Conservation (phyloP, 2,797 vertebrate species). For the Pseudotriccus pelzelni region DNA sequence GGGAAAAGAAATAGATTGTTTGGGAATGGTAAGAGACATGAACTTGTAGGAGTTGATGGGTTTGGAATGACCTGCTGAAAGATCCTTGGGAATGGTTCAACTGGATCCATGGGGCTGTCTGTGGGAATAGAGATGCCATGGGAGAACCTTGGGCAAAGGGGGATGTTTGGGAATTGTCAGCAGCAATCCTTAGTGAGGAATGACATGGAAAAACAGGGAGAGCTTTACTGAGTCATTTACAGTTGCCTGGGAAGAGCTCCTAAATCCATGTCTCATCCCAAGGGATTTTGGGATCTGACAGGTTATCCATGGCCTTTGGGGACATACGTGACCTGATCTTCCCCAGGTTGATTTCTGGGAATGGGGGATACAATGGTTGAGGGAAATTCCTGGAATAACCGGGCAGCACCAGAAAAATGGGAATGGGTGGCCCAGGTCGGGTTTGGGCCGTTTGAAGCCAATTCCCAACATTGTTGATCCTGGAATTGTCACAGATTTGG, state of each 20-base stretch:
- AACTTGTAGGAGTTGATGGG: rapidly evolving
- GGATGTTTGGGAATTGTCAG: background rate
- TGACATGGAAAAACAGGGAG: background rate
- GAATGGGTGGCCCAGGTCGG: background rate
- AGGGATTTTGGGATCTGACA: background rate
- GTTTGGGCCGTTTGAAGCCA: background rate
- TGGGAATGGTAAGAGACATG: background rate
- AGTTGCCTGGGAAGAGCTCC: background rate
- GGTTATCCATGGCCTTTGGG: background rate
- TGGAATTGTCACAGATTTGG: background rate
- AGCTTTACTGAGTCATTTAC: background rate
- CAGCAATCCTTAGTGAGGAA: background rate
- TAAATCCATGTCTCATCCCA: background rate
- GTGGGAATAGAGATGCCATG: background rate
- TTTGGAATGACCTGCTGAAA: background rate
- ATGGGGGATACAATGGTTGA: background rate
- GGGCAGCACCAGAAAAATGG: background rate
- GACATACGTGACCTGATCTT: background rate
- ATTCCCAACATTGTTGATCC: background rate
- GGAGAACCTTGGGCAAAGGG: background rate
- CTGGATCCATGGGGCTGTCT: background rate
- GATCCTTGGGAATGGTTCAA: background rate
- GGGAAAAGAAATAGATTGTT: background rate
- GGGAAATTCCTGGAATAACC: background rate
- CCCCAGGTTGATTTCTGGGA: background rate